Evolutionary conservation across 2,888 invertebrate genomes (phyloP), one percentile per base, ranked within the genome.

Genomic region (Amiota minor): DNA sequence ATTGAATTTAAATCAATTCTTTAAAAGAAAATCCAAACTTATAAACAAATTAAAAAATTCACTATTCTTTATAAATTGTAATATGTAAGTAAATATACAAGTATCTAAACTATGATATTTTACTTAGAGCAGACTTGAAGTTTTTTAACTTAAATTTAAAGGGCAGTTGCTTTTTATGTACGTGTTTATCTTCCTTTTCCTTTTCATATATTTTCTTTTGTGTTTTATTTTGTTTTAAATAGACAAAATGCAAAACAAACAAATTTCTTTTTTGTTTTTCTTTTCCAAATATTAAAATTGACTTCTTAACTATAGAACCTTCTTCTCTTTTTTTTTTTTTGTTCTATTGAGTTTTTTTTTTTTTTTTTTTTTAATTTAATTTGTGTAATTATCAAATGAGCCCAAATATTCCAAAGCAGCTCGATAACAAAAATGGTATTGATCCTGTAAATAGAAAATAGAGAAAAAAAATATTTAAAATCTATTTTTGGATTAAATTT

Each of bases 361-460:
- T 20, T 56, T 56, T 56, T 11, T 3, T 20, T 14, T 18, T 20
- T 18, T 20, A n/a, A n/a, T 12, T 94, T 93, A 96, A 92, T 95
- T 96, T 89, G 96, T 93, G 91, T 97, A 97, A 91, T 98, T 98
- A 91, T 98, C 98, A 91, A 98, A 99, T 35, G 98, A 98, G 83
- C 98, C 97, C 89, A 99, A 93, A 91, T 99, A 99, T 90, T 99
- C 99, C 90, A 99, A 92, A 84, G 98, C 98, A 76, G 99, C 98
- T 85, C 98, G 95, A 91, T 99, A 99, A 91, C 99, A 98, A 92
- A 99, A 99, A 91, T 99, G 98, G 91, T 99, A 99, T 91, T 99
- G 99, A 92, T 99, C 98, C 97, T 97, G 91, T 47, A 90, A 72
- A 53, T 70, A 18, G 45, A 16, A 4, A 45, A 62, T n/a, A 20